Percentiles rank a stretch among this genome's conserved stretches.
phyloP scores from a whole-genome alignment of 2,888 invertebrate species.

The Caenorhabditis auriculariae region DNA sequence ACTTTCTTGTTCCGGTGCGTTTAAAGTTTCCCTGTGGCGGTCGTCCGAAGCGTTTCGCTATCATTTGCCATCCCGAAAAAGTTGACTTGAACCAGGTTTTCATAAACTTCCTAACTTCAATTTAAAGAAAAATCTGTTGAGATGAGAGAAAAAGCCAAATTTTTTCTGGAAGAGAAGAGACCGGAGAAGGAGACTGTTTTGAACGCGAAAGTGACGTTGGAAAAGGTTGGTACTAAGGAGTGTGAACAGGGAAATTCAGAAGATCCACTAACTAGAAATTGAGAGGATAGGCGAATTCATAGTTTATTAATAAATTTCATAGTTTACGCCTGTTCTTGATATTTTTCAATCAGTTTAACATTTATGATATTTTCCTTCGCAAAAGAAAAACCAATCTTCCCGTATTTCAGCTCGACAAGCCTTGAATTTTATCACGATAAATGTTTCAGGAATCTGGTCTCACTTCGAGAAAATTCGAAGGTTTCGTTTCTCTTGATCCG shows the following conservation, averaged over 20 bases:
- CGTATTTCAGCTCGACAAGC: too few species aligned
- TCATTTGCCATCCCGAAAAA: slow-evolving; percentile 28
- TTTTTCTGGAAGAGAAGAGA: slow-evolving; percentile 4
- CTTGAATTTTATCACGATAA: too few species aligned
- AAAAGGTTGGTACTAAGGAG: too few species aligned
- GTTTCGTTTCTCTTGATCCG: slow-evolving; percentile 32
- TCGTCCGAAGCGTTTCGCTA: slow-evolving; percentile 28
- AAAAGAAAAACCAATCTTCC: too few species aligned
- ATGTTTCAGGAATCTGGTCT: too few species aligned
- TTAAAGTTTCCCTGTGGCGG: slow-evolving; percentile 34
- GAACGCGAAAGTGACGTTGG: slow-evolving; percentile 9
- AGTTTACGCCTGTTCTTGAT: too few species aligned
- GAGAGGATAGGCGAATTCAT: too few species aligned
- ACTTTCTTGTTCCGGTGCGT: slow-evolving; percentile 24
- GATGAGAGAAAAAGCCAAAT: neutral
- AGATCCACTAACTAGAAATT: too few species aligned
- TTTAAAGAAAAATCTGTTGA: slow-evolving; percentile 6
- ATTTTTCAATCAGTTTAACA: too few species aligned
- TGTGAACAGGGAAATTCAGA: too few species aligned
- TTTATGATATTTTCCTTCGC: too few species aligned
- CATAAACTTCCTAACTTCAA: neutral
- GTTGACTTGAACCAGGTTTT: neutral
- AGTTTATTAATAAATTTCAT: too few species aligned
- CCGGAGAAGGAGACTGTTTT: neutral
- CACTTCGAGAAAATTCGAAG: slow-evolving; percentile 14